A percentile compares a stretch with the other conserved stretches of the same genome.
These are phyloP conservation scores for Drosophila pallidifrons DNA, from an alignment of 1,140 invertebrate species.

Conservation along the genomic window DNA sequence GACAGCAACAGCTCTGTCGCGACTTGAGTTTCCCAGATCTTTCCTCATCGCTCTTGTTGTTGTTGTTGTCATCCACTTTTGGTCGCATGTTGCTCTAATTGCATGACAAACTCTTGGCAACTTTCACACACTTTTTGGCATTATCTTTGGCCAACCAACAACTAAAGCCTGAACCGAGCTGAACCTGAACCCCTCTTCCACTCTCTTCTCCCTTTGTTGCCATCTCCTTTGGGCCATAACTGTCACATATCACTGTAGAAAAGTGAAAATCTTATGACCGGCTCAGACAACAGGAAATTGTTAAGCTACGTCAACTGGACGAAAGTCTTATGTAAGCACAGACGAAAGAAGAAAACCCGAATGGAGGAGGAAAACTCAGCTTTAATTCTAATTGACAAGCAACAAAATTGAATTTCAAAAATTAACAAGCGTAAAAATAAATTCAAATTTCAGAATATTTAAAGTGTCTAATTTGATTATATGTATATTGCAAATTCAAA, in stretches of 20 bases:
- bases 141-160: conserved; percentile 32
- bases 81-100: conserved; percentile 59
- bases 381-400: conserved; percentile 28
- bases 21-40: conserved; percentile 45
- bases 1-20: background rate
- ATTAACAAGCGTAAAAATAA: background rate
- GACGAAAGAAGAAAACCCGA: background rate
- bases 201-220: background rate
- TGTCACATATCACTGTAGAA: conserved; percentile 37
- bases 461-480: background rate
- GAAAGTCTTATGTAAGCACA: conserved; percentile 36
- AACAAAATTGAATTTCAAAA: conserved; percentile 33
- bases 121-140: conserved; percentile 51
- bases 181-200: background rate
- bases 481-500: too few relatives aligned
- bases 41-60: conserved; percentile 3
- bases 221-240: conserved; percentile 29
- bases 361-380: background rate
- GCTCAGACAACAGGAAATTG: conserved; percentile 33
- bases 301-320: conserved; percentile 4
- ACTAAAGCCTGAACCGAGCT: conserved; percentile 7
- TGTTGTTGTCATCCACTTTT: conserved; percentile 43
- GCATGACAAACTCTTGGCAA: conserved; percentile 54
- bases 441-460: conserved; percentile 1
- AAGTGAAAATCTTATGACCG: conserved; percentile 42